phyloP scores from a whole-genome alignment of 1,140 invertebrate genomes.

The Drosophila orena region DNA sequence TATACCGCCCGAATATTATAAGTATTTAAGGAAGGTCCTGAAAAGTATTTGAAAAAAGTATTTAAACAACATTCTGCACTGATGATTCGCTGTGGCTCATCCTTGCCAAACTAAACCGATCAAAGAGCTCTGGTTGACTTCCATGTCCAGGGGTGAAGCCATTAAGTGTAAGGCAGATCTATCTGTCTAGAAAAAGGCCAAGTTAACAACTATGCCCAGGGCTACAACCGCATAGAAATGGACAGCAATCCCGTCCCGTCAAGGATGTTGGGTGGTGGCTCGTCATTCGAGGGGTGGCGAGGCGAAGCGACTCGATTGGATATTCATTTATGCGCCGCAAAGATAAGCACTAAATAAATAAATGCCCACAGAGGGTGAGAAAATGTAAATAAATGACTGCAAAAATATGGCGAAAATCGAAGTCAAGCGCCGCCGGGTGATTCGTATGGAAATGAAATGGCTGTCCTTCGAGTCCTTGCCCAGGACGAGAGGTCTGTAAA shows the following conservation, averaged over 20 bases:
- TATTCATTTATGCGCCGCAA: slow-evolving; percentile 80
- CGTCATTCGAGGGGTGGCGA: slow-evolving; percentile 47
- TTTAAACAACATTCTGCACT: neutral
- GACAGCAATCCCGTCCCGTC: slow-evolving; percentile 24
- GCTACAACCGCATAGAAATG: slow-evolving; percentile 61
- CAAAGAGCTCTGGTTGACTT: neutral
- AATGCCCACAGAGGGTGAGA: slow-evolving; percentile 43
- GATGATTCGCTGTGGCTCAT: neutral
- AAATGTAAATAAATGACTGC: slow-evolving; percentile 80
- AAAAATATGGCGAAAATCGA: slow-evolving; percentile 69
- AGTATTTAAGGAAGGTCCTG: too few relatives aligned
- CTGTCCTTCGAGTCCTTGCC: slow-evolving; percentile 16
- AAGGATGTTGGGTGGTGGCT: slow-evolving; percentile 32
- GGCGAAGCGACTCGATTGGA: slow-evolving; percentile 62
- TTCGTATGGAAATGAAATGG: slow-evolving; percentile 59
- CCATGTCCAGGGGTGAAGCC: neutral
- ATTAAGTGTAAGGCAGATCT: neutral
- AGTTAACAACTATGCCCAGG: slow-evolving; percentile 14
- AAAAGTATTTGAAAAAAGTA: neutral
- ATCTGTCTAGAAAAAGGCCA: slow-evolving; percentile 1
- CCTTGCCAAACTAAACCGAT: neutral
- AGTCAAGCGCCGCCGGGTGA: slow-evolving; percentile 45
- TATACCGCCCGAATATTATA: too few relatives aligned
- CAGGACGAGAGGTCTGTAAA: slow-evolving; percentile 43
- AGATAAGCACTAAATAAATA: slow-evolving; percentile 83